These are phyloP conservation scores for Bradypodion ventrale DNA, from an alignment of 2,797 vertebrate genomes.

Conservation along the genomic window DNA sequence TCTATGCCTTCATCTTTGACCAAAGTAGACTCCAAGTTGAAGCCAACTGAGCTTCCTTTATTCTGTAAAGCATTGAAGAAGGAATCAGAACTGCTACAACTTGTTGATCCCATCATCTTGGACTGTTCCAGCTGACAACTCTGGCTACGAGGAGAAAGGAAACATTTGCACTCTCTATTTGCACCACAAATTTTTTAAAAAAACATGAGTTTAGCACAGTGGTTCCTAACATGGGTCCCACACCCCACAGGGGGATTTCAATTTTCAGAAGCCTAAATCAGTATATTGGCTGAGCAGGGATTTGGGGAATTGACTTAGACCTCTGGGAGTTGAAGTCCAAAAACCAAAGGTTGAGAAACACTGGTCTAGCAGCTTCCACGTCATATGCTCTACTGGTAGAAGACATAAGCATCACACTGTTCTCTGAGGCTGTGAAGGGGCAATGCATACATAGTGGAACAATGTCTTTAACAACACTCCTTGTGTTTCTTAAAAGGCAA, in stretches of 20 bases:
- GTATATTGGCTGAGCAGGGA: no score
- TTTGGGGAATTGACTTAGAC: no score
- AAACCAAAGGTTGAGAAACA: no score
- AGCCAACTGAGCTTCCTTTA: not conserved
- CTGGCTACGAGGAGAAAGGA: not conserved
- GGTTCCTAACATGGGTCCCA: no score
- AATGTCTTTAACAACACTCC: not conserved
- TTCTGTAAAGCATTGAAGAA: not conserved
- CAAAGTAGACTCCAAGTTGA: conserved; percentile 30
- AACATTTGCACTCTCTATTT: not conserved
- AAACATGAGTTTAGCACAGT: not conserved
- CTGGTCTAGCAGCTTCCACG: not conserved
- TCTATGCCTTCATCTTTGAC: conserved; percentile 81
- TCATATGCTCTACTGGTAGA: not conserved
- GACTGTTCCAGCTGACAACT: not conserved
- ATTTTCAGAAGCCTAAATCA: no score
- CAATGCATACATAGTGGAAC: not conserved
- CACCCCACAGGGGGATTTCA: no score
- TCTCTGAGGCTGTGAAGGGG: not conserved
- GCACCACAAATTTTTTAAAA: not conserved
- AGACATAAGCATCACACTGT: not conserved
- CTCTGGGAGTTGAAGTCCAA: no score
- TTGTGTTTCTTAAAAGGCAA: not conserved
- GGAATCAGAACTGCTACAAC: not conserved
- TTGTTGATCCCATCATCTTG: not conserved